Conservation (phyloP, 2,888 invertebrate genomes). For the Helleia helle region DNA sequence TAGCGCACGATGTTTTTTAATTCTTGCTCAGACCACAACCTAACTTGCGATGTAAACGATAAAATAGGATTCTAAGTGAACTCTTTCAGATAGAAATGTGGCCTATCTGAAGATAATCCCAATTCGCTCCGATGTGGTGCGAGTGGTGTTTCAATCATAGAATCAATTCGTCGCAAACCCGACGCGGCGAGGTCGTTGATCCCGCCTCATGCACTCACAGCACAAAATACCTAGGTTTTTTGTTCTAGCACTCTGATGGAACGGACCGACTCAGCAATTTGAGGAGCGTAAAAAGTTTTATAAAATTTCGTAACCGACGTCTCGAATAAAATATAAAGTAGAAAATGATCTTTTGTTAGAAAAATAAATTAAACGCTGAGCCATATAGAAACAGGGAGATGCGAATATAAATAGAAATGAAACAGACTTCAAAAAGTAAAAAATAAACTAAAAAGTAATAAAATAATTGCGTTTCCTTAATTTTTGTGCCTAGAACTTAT, state of each 20-base stretch:
- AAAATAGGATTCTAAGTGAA: not conserved
- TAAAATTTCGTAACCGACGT: slow-evolving; percentile 4
- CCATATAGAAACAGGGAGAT: no score
- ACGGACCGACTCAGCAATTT: slow-evolving; percentile 2
- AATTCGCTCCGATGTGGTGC: slow-evolving; percentile 26
- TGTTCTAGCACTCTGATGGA: slow-evolving; percentile 20
- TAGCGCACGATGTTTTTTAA: no score
- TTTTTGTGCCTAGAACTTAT: no score
- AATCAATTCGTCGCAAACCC: slow-evolving; percentile 43
- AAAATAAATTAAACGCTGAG: no score
- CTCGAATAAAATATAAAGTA: slow-evolving; percentile 1
- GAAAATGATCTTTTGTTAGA: no score
- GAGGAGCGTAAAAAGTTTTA: slow-evolving; percentile 5
- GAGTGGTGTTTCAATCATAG: slow-evolving; percentile 48
- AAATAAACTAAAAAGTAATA: no score
- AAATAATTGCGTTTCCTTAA: no score
- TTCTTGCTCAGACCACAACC: not conserved
- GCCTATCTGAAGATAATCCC: slow-evolving; percentile 27
- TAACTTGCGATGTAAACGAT: not conserved
- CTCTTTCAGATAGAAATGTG: slow-evolving; percentile 12
- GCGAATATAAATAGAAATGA: no score
- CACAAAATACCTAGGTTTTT: slow-evolving; percentile 20
- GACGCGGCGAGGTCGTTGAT: slow-evolving; percentile 23
- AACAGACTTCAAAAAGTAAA: no score
- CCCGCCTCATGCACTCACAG: slow-evolving; percentile 12